Evolutionary conservation across 2,888 invertebrate species (phyloP).

Genomic region (Heteropelma amictum): DNA sequence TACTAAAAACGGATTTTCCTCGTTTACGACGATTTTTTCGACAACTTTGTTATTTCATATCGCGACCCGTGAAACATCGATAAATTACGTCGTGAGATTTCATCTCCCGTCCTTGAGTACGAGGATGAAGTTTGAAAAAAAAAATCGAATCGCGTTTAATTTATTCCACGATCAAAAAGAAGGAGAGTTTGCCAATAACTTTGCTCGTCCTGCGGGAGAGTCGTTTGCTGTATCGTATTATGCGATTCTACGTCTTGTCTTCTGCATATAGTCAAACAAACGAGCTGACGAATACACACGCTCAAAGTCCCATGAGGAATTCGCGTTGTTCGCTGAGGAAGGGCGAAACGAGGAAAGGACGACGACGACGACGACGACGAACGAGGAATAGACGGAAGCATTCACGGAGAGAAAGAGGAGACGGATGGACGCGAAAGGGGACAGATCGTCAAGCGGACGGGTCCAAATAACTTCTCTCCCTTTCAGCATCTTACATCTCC

Average conservation of each 20-base stretch:
- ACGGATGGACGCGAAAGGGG: constrained; percentile 57
- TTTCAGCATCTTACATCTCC: constrained; percentile 42
- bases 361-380: constrained; percentile 6
- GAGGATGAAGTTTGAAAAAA: too few species aligned
- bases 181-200: constrained; percentile 7
- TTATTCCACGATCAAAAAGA: too few species aligned
- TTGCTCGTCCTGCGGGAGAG: not conserved
- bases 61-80: not conserved
- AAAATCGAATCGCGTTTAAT: too few species aligned
- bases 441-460: constrained; percentile 65
- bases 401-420: constrained; percentile 47
- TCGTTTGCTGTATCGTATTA: constrained; percentile 12
- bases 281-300: constrained; percentile 54
- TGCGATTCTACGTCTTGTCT: constrained; percentile 18
- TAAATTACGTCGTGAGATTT: too few species aligned
- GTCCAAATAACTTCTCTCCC: constrained; percentile 64
- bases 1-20: too few species aligned
- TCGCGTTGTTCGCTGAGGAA: constrained; percentile 42
- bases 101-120: too few species aligned
- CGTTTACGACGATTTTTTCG: too few species aligned
- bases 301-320: constrained; percentile 50
- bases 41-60: too few species aligned
- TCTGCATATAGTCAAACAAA: constrained; percentile 56
- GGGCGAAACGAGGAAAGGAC: constrained; percentile 27
- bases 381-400: constrained; percentile 20